phyloP scores from a whole-genome alignment of 2,113 vertebrate genomes.

The Indri indri region DNA sequence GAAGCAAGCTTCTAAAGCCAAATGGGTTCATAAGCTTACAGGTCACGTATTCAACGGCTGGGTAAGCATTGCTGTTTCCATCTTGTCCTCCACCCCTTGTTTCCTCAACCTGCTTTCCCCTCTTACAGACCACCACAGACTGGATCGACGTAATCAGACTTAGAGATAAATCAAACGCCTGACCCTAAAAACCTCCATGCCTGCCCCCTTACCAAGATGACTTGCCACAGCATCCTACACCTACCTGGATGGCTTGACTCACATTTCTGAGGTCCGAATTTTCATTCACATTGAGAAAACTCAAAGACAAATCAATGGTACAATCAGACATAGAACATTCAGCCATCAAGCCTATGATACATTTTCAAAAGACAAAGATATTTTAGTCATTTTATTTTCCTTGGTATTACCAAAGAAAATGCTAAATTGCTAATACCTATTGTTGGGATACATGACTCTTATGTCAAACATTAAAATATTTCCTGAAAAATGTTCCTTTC shows the following conservation, averaged over 20 bases:
- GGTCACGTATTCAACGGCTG: rapidly evolving
- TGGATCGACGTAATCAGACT: background rate
- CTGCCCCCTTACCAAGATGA: background rate
- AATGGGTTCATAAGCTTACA: background rate
- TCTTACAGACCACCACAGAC: background rate
- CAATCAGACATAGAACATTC: background rate
- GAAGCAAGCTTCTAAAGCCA: background rate
- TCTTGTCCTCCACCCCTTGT: background rate
- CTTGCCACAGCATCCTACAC: background rate
- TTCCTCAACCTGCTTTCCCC: background rate
- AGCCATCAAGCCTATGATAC: background rate
- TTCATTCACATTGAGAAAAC: background rate
- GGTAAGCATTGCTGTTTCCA: too few relatives aligned
- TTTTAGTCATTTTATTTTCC: background rate
- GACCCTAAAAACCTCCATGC: background rate
- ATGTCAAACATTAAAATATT: background rate
- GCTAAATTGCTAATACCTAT: background rate
- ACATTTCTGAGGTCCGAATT: background rate
- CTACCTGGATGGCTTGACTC: background rate
- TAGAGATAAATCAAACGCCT: background rate
- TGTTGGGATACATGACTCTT: background rate
- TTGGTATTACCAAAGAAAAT: background rate
- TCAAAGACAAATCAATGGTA: background rate
- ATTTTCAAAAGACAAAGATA: background rate
- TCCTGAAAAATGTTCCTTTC: background rate